These are phyloP conservation scores for Brienomyrus longianalis DNA, from an alignment of 2,113 vertebrate species.

Conservation along the genomic window DNA sequence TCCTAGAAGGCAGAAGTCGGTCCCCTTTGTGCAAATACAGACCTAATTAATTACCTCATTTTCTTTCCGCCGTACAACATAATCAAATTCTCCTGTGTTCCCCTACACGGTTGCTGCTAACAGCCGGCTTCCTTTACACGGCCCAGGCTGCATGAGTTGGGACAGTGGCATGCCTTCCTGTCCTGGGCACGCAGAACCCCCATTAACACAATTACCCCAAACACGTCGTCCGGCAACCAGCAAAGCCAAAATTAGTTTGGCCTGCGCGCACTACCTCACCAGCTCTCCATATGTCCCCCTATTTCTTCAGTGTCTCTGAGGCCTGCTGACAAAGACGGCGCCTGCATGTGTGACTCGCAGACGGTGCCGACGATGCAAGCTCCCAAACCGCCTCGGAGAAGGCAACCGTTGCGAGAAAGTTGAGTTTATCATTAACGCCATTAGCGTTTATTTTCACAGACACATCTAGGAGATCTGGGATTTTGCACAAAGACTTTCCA, in stretches of 20 bases:
- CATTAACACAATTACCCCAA: conserved; percentile 32
- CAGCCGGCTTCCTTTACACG: conserved; percentile 18
- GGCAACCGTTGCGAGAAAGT: not conserved
- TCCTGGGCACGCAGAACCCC: conserved; percentile 19
- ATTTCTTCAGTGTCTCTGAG: conserved; percentile 29
- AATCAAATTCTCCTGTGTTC: conserved; percentile 5
- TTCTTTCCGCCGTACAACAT: not conserved
- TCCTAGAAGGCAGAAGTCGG: conserved; percentile 14
- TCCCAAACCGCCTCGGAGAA: not conserved
- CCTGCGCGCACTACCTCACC: conserved; percentile 19
- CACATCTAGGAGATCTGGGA: not conserved
- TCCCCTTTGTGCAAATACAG: conserved; percentile 14
- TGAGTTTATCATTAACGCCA: not conserved
- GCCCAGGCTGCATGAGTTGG: conserved; percentile 37
- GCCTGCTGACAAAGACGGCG: conserved; percentile 28
- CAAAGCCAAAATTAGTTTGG: conserved; percentile 25
- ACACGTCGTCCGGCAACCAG: conserved; percentile 24
- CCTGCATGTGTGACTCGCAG: not conserved
- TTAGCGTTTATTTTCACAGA: not conserved
- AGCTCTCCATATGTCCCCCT: conserved; percentile 22
- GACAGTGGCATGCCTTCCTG: conserved; percentile 24
- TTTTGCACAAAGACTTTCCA: not conserved
- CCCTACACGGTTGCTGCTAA: not conserved
- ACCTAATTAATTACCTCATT: conserved; percentile 18
- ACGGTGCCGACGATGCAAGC: not conserved